Base-by-base conservation (phyloP, 2,888 invertebrate genomes). In the Lithophane leautieri region DNA sequence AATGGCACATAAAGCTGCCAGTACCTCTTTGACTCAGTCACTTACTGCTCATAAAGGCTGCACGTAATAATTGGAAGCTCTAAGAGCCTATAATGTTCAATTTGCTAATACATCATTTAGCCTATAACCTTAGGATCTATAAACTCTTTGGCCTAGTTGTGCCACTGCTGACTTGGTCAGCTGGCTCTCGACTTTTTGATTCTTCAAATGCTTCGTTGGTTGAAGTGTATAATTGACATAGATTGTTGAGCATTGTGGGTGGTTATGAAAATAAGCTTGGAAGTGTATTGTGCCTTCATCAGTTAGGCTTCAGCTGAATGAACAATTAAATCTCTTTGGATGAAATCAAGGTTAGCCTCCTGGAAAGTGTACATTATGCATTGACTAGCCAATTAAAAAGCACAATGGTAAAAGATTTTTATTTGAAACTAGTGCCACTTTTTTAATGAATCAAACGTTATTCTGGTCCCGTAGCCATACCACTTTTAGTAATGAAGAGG, bases 51-150 rank as follows among this genome's bases (percentile, higher is more conserved):
- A 70, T 77, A 61, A 68, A 71, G 14, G 16, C 42, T 7, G 28
- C 28, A 12, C 12, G 19, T 66, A 22, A 81, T 84, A 76, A 70
- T 81, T 65, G 58, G 60, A 50, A 44, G 22, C 60, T 61, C 12
- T 73, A 67, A 84, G 65, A 60, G 28, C n/a, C n/a, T 28, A 73
- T 73, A 42, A 81, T 70, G 82, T 54, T 67, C 68, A 82, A 65
- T 85, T 82, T 73, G 61, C 66, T 80, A 81, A 81, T 70, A 69
- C 52, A 47, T 25, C 42, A 84, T 54, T 58, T 71, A 61, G 50
- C 34, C 25, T n/a, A 9, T 74, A 60, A 73, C 73, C 74, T 73
- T 42, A 74, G 40, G 47, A 71, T 61, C 66, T 63, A 22, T 47
- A 60, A 80, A 44, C 63, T 65, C 63, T 73, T 40, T 66, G 81